Evolutionary conservation across 1,140 invertebrate genomes (phyloP).

Genomic region (Theocolax elegans): DNA sequence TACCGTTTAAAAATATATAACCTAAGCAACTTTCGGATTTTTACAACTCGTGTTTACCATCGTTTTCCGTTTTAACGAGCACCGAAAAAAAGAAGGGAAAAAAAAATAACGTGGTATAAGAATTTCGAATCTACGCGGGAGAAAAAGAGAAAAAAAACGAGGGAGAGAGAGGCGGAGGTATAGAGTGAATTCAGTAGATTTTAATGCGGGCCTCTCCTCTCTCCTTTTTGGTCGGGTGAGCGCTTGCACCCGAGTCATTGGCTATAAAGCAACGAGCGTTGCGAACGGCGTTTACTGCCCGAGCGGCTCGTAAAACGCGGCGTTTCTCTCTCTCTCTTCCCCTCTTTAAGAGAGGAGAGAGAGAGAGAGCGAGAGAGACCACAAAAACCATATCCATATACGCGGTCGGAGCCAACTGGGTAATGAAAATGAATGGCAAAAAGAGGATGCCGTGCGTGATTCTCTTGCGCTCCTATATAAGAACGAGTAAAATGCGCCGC

Average conservation of each 20-base stretch:
- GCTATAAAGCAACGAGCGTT: slow-evolving; percentile 46
- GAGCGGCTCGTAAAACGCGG: slow-evolving; percentile 47
- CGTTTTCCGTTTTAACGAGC: too few relatives aligned
- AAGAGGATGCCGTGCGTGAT: not conserved
- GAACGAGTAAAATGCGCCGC: not conserved
- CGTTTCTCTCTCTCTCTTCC: slow-evolving; percentile 13
- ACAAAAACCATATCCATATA: slow-evolving; percentile 39
- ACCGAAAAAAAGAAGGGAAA: too few relatives aligned
- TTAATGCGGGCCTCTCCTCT: slow-evolving; percentile 23
- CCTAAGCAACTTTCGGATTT: slow-evolving; percentile 22
- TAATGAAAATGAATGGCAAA: slow-evolving; percentile 36
- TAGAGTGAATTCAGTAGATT: slow-evolving; percentile 19
- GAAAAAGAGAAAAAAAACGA: not conserved
- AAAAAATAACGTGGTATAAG: too few relatives aligned
- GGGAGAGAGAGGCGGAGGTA: not conserved
- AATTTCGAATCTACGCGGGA: too few relatives aligned
- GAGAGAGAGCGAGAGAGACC: slow-evolving; percentile 38
- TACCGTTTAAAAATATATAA: too few relatives aligned
- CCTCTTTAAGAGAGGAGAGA: not conserved
- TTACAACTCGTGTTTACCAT: not conserved
- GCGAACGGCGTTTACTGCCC: slow-evolving; percentile 48
- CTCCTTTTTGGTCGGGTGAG: not conserved
- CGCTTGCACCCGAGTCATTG: slow-evolving; percentile 39
- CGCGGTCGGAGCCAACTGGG: not conserved
- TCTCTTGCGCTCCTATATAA: too few relatives aligned